These are phyloP conservation scores for Protonemura montana DNA, from an alignment of 2,888 invertebrate genomes.

Conservation along the genomic window DNA sequence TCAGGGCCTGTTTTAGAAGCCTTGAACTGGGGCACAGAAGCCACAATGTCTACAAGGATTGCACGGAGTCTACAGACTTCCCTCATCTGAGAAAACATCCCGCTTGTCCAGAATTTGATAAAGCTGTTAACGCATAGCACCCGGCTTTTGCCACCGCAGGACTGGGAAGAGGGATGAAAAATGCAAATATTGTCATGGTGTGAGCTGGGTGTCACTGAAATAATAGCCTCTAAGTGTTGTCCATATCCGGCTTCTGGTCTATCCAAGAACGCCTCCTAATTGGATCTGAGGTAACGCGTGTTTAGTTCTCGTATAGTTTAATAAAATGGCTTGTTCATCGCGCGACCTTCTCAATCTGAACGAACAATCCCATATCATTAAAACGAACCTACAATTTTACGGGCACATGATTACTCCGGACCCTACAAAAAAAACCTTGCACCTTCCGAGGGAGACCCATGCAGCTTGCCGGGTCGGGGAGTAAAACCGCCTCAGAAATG, in stretches of 20 bases:
- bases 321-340: neutral
- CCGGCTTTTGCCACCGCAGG: no score
- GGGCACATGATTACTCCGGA: conserved; percentile 23
- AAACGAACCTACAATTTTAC: conserved; percentile 35
- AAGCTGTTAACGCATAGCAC: no score
- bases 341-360: neutral
- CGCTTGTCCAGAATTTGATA: neutral
- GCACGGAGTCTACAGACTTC: neutral
- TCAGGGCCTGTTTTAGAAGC: neutral
- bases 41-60: neutral
- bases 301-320: neutral
- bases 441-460: neutral
- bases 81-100: neutral
- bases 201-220: neutral
- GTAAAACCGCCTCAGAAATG: conserved; percentile 13
- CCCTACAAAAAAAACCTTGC: neutral
- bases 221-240: neutral
- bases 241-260: neutral
- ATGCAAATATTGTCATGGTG: neutral
- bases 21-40: neutral
- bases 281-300: neutral
- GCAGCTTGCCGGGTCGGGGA: neutral
- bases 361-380: conserved; percentile 31
- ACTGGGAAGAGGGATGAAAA: neutral
- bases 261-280: conserved; percentile 15